Evolutionary conservation across 2,797 vertebrate species (phyloP).

Genomic region (Pachyuromys duprasi): DNA sequence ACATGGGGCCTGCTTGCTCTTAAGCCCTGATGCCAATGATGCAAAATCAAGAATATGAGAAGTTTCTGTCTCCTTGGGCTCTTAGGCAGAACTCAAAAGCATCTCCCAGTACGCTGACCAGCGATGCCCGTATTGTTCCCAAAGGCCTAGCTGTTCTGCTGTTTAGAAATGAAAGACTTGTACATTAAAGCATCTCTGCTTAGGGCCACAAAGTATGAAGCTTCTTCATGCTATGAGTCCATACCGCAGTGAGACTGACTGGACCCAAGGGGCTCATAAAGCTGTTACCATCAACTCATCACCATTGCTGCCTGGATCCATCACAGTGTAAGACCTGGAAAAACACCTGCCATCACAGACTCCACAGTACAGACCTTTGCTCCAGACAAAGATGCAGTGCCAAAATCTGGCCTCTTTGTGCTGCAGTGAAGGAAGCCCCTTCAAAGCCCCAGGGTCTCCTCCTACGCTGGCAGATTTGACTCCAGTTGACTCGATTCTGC

Average conservation of each 20-base stretch:
- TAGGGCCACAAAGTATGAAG: neutral
- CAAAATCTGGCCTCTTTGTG: neutral
- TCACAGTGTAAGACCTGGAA: neutral
- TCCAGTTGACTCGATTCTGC: neutral
- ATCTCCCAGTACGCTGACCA: neutral
- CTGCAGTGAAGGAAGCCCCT: neutral
- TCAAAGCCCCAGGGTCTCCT: neutral
- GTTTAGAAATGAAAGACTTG: slow-evolving; percentile 2
- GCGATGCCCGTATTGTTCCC: neutral
- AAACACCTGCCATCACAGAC: neutral
- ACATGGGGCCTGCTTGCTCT: neutral
- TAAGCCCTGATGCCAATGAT: neutral
- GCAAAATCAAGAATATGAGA: neutral
- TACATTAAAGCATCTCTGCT: neutral
- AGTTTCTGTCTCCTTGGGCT: neutral
- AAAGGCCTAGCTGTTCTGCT: neutral
- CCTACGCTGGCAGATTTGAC: neutral
- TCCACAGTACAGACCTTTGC: neutral
- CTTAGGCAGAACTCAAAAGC: neutral
- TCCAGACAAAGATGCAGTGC: neutral
- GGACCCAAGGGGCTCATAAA: neutral
- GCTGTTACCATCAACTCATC: neutral
- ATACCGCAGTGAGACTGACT: neutral
- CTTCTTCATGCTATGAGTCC: neutral
- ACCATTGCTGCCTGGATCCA: neutral